Conservation (phyloP, 2,797 vertebrate genomes). For the Lepus townsendii region DNA sequence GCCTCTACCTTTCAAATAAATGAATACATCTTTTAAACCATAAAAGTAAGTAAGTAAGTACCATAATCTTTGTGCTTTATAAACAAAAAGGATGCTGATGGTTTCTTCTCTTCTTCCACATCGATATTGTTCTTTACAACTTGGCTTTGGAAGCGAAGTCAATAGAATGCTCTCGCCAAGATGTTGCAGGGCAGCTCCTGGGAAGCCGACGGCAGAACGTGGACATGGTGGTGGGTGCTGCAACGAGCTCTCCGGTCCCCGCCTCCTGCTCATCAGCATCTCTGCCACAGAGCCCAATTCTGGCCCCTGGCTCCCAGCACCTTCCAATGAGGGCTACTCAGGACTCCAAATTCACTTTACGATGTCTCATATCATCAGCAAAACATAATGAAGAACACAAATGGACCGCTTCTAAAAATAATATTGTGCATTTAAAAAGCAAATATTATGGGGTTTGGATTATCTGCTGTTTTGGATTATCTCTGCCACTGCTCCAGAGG, state of each 20-base stretch:
- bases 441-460: slow-evolving; percentile 75
- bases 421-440: slow-evolving; percentile 66
- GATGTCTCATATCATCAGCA: slow-evolving; percentile 59
- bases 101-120: slow-evolving; percentile 76
- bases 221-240: slow-evolving; percentile 38
- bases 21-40: too few species aligned
- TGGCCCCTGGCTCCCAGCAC: slow-evolving; percentile 57
- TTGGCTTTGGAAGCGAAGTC: slow-evolving; percentile 58
- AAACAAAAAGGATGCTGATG: slow-evolving; percentile 63
- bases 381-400: slow-evolving; percentile 74
- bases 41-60: not conserved
- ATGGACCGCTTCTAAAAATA: slow-evolving; percentile 73
- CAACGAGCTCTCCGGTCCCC: slow-evolving; percentile 54
- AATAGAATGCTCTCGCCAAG: slow-evolving; percentile 38
- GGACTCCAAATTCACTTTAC: slow-evolving; percentile 56
- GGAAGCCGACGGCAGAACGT: slow-evolving; percentile 40
- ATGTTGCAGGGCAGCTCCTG: slow-evolving; percentile 40
- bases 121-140: slow-evolving; percentile 70
- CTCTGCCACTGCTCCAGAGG: slow-evolving; percentile 64
- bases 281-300: slow-evolving; percentile 41
- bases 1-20: too few species aligned
- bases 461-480: slow-evolving; percentile 75
- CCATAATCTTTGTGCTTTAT: slow-evolving; percentile 67
- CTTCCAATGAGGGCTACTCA: slow-evolving; percentile 45
- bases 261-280: slow-evolving; percentile 57